phyloP scores from a whole-genome alignment of 2,888 invertebrate species.

The Hoplodrina blanda region DNA sequence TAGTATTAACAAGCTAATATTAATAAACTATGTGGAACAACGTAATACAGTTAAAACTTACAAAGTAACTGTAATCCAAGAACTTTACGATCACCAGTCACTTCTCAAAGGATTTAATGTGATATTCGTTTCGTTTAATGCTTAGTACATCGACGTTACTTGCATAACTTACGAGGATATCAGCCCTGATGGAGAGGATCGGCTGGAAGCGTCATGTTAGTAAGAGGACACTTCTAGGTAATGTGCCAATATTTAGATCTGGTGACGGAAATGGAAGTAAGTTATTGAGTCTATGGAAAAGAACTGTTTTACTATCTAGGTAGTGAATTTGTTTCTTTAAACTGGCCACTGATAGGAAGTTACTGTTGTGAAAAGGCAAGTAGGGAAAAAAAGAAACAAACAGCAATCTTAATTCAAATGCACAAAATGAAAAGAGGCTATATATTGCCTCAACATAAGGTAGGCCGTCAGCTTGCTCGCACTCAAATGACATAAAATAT shows the following conservation, averaged over 20 bases:
- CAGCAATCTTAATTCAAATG: neutral
- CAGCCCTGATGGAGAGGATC: slow-evolving; percentile 24
- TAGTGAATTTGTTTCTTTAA: neutral
- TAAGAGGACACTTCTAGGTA: slow-evolving; percentile 28
- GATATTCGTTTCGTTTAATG: slow-evolving; percentile 68
- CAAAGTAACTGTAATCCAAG: slow-evolving; percentile 65
- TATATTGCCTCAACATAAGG: no score
- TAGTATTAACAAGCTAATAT: slow-evolving; percentile 32
- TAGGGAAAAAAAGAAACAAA: no score
- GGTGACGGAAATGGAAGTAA: slow-evolving; percentile 10
- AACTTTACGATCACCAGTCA: slow-evolving; percentile 69
- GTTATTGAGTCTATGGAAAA: neutral
- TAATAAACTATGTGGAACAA: slow-evolving; percentile 47
- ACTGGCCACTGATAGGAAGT: no score
- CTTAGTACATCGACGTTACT: slow-evolving; percentile 64
- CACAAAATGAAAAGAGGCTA: no score
- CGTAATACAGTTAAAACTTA: slow-evolving; percentile 62
- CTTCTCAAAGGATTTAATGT: slow-evolving; percentile 67
- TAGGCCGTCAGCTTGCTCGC: no score
- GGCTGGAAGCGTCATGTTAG: slow-evolving; percentile 11
- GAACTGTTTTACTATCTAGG: neutral
- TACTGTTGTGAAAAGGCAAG: neutral
- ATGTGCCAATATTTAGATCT: slow-evolving; percentile 26
- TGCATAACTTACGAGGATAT: slow-evolving; percentile 60
- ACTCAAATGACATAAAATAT: no score